These are phyloP conservation scores for Argya squamiceps DNA, from an alignment of 2,797 vertebrate genomes.

Conservation along the genomic window DNA sequence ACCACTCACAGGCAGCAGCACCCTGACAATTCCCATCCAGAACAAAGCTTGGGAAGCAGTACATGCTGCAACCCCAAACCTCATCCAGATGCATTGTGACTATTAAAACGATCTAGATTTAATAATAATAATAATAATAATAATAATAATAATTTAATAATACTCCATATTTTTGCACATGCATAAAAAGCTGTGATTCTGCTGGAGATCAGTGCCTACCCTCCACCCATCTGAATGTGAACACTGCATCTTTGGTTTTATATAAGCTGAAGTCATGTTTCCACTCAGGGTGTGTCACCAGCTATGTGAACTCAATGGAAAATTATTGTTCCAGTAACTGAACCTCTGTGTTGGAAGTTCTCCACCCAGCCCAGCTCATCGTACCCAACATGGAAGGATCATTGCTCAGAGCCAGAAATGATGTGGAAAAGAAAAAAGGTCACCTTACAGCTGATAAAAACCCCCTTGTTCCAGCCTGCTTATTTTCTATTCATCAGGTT, in stretches of 20 bases:
- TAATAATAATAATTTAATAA: not conserved
- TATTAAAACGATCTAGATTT: not conserved
- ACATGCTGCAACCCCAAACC: not conserved
- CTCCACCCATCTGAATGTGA: not conserved
- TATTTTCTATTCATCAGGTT: not conserved
- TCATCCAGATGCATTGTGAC: not conserved
- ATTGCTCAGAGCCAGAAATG: not conserved
- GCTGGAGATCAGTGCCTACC: not conserved
- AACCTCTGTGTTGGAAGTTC: not conserved
- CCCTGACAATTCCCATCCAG: not conserved
- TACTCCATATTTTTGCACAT: not conserved
- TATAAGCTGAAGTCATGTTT: constrained; percentile 38
- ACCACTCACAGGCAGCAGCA: not conserved
- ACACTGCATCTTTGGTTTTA: not conserved
- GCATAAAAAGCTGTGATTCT: not conserved
- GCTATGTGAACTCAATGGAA: constrained; percentile 9
- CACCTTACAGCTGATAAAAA: not conserved
- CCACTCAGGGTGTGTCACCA: constrained; percentile 15
- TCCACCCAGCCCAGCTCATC: constrained; percentile 26
- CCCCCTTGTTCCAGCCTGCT: not conserved
- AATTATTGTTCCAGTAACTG: constrained; percentile 53
- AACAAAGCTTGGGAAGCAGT: not conserved
- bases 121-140: too few species aligned
- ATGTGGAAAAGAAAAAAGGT: not conserved
- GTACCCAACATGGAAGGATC: not conserved